Conservation (phyloP, 92 coral and sea anemone genomes). For the Epizoanthus fatuus region DNA sequence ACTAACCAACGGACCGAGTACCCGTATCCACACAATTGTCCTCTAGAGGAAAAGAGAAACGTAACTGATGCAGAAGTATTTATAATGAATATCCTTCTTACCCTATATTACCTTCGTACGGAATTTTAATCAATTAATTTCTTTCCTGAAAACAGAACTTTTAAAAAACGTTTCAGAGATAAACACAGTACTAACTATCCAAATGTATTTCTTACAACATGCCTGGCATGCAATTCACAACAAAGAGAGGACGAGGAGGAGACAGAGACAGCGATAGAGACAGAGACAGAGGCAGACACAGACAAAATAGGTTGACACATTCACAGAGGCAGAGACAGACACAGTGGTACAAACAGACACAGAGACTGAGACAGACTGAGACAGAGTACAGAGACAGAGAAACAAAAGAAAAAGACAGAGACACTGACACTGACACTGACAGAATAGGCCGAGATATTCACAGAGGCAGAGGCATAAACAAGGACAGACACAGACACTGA, state of each 20-base stretch:
- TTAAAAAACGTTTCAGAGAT: background rate
- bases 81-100: too few species aligned
- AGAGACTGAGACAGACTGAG: background rate
- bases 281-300: background rate
- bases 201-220: background rate
- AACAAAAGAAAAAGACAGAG: background rate
- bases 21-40: too few species aligned
- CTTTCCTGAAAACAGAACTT: too few species aligned
- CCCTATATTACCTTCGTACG: too few species aligned
- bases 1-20: too few species aligned
- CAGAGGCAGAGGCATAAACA: too few species aligned
- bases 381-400: background rate
- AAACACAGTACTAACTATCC: background rate
- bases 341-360: background rate
- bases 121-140: too few species aligned
- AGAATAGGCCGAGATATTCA: too few species aligned
- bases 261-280: background rate
- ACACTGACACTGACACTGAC: background rate
- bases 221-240: constrained; percentile 5
- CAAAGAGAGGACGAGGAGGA: background rate
- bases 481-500: too few species aligned
- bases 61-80: too few species aligned
- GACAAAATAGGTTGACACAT: background rate
- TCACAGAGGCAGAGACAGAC: background rate
- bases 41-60: too few species aligned